phyloP scores from a whole-genome alignment of 2,113 vertebrate genomes.

The Sminthopsis crassicaudata region DNA sequence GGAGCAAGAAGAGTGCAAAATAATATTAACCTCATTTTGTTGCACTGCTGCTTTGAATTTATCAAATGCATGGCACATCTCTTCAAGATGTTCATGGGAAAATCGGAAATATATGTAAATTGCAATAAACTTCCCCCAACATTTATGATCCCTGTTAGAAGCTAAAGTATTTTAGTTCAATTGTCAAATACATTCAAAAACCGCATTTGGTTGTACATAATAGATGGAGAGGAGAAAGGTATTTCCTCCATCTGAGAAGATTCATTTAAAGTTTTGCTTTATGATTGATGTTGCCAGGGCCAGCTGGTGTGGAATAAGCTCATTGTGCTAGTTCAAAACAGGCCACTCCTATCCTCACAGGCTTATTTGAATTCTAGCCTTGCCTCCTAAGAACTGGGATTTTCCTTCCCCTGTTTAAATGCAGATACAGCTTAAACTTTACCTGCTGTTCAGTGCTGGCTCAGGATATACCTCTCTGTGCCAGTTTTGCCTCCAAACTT shows the following conservation, averaged over 20 bases:
- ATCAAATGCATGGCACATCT: constrained; percentile 45
- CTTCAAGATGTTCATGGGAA: constrained; percentile 41
- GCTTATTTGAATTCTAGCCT: neutral
- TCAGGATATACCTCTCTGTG: constrained; percentile 20
- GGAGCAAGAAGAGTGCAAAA: constrained; percentile 36
- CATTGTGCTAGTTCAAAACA: constrained; percentile 35
- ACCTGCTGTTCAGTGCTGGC: constrained; percentile 68
- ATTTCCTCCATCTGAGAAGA: constrained; percentile 47
- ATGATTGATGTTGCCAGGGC: neutral
- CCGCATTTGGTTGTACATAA: constrained; percentile 29
- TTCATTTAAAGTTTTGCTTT: constrained; percentile 30
- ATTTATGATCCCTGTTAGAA: constrained; percentile 49
- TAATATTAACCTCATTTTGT: constrained; percentile 55
- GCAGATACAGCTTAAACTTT: constrained; percentile 33
- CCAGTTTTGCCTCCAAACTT: constrained; percentile 60
- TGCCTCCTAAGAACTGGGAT: constrained; percentile 18
- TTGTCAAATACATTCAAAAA: constrained; percentile 45
- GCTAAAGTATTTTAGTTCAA: constrained; percentile 24
- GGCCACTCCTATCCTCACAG: neutral
- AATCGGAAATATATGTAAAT: constrained; percentile 57
- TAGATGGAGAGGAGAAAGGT: constrained; percentile 4
- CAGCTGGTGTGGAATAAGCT: constrained; percentile 10
- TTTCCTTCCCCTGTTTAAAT: constrained; percentile 38
- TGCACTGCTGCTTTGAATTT: constrained; percentile 36
- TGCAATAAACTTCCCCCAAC: constrained; percentile 61